Evolutionary conservation across 2,888 invertebrate genomes (phyloP).

Genomic region (Amphipyra berbera): DNA sequence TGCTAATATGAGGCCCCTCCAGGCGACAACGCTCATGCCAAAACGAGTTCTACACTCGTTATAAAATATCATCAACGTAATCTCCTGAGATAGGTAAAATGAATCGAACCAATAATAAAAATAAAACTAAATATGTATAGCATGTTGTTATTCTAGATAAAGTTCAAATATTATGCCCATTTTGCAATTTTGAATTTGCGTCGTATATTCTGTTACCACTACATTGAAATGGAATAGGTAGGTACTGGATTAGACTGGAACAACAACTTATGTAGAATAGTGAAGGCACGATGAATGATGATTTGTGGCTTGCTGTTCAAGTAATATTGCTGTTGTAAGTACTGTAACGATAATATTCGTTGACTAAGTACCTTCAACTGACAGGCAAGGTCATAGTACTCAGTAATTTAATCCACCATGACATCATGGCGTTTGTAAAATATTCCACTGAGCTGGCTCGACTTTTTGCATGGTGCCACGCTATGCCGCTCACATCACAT

Average conservation of each 20-base stretch:
- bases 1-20: slow-evolving; percentile 80
- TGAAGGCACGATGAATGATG: slow-evolving; percentile 5
- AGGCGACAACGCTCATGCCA: slow-evolving; percentile 69
- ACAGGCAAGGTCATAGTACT: slow-evolving; percentile 82
- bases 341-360: slow-evolving; percentile 49
- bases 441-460: slow-evolving; percentile 78
- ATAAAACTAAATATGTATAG: slow-evolving; percentile 21
- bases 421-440: slow-evolving; percentile 85
- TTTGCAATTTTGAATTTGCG: slow-evolving; percentile 27
- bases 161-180: slow-evolving; percentile 13
- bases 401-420: slow-evolving; percentile 87
- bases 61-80: slow-evolving; percentile 63
- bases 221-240: slow-evolving; percentile 20
- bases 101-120: slow-evolving; percentile 49
- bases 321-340: slow-evolving; percentile 23
- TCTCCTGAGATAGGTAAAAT: slow-evolving; percentile 43
- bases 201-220: slow-evolving; percentile 17
- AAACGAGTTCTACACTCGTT: slow-evolving; percentile 68
- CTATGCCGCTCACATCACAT: slow-evolving; percentile 56
- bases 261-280: slow-evolving; percentile 11
- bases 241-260: slow-evolving; percentile 20
- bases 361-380: slow-evolving; percentile 64
- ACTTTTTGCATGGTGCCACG: slow-evolving; percentile 77
- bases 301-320: slow-evolving; percentile 28
- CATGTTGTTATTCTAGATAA: slow-evolving; percentile 29